A percentile compares a stretch with the other conserved stretches of the same genome.
phyloP scores from a whole-genome alignment of 2,888 invertebrate species.

The Epirrhoe tristata region DNA sequence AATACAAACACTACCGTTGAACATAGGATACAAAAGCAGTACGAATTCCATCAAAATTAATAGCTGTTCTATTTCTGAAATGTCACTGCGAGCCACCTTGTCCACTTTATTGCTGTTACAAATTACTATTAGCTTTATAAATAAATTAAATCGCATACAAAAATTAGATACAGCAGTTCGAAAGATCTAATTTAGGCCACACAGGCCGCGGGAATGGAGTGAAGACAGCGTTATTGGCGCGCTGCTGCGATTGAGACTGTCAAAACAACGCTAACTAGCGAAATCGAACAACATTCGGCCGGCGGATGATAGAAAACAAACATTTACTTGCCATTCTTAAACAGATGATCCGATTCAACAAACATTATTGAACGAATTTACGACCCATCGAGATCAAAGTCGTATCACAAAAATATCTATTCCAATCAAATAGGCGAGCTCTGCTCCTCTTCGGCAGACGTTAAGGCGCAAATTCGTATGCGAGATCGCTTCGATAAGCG shows the following conservation, averaged over 20 bases:
- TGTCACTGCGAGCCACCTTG: conserved; percentile 19
- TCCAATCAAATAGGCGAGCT: conserved; percentile 52
- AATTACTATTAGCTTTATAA: conserved; percentile 38
- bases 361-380: conserved; percentile 77
- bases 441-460: conserved; percentile 52
- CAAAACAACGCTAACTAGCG: conserved; percentile 81
- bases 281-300: conserved; percentile 78
- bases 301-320: conserved; percentile 82
- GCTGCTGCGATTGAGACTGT: conserved; percentile 75
- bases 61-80: conserved; percentile 21
- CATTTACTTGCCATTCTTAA: conserved; percentile 77
- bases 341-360: conserved; percentile 75
- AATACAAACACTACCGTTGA: conserved; percentile 6
- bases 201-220: conserved; percentile 59
- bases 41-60: conserved; percentile 23
- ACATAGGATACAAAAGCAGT: conserved; percentile 12
- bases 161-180: conserved; percentile 49
- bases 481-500: conserved; percentile 55
- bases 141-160: conserved; percentile 43
- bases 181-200: conserved; percentile 58
- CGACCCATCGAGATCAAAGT: conserved; percentile 77
- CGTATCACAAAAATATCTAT: conserved; percentile 64
- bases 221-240: conserved; percentile 77
- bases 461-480: conserved; percentile 63
- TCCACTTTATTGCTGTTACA: conserved; percentile 27